Evolutionary conservation across 1,140 invertebrate genomes (phyloP).

Genomic region (Tenebrio molitor): DNA sequence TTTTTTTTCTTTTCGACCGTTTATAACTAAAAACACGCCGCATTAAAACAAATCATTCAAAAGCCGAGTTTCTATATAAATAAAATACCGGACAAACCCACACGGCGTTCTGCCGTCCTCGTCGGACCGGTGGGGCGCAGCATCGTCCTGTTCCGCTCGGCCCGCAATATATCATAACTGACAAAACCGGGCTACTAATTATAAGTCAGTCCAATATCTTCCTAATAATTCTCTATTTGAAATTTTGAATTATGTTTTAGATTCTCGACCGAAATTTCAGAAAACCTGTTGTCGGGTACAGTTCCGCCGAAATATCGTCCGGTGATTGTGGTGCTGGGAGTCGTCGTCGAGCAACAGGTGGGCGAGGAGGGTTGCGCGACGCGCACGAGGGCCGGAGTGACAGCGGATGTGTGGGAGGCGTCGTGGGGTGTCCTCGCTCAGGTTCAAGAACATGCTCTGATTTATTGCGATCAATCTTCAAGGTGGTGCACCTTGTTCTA

Average conservation of each 20-base stretch:
- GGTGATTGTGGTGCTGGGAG: too few species aligned
- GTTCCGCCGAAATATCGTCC: constrained; percentile 5
- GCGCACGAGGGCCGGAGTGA: not conserved
- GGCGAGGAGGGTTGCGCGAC: not conserved
- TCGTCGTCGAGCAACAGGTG: constrained; percentile 7
- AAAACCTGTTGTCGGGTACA: constrained; percentile 29
- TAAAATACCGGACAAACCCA: constrained; percentile 37
- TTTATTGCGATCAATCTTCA: constrained; percentile 31
- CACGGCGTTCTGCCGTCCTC: not conserved
- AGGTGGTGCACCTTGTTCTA: not conserved
- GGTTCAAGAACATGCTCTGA: constrained; percentile 21
- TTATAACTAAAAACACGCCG: constrained; percentile 6
- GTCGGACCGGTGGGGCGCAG: not conserved
- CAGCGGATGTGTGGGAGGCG: constrained; percentile 30
- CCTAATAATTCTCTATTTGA: constrained; percentile 47
- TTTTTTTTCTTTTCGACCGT: not conserved
- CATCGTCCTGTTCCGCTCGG: not conserved
- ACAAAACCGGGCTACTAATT: constrained; percentile 45
- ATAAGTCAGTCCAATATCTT: constrained; percentile 46
- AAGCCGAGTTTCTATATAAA: constrained; percentile 39
- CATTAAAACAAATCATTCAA: constrained; percentile 39
- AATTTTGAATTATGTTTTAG: constrained; percentile 47
- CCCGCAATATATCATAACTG: constrained; percentile 44
- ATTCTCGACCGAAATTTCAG: constrained; percentile 30
- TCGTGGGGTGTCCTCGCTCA: constrained; percentile 24